Evolutionary conservation across 2,113 vertebrate species (phyloP).

Genomic region (Naja naja): DNA sequence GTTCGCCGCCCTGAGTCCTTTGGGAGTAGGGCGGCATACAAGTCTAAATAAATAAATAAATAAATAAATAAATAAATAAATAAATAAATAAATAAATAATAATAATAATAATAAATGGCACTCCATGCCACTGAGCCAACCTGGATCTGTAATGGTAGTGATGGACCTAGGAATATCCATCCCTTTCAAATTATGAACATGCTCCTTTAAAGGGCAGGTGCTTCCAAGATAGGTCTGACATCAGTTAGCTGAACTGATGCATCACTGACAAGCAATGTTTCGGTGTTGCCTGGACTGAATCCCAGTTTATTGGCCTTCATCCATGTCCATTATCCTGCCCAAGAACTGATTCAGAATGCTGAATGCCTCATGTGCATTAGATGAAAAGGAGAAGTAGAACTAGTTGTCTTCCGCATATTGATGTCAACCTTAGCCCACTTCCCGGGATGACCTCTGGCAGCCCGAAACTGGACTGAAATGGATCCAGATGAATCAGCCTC

Average conservation of each 20-base stretch:
- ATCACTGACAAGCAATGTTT: background rate
- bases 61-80: too few species aligned
- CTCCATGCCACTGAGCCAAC: background rate
- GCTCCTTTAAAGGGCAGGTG: background rate
- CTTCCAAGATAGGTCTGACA: background rate
- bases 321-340: background rate
- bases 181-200: background rate
- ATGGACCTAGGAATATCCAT: background rate
- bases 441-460: background rate
- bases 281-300: background rate
- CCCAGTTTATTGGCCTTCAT: background rate
- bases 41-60: too few species aligned
- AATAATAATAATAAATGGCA: too few species aligned
- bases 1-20: too few species aligned
- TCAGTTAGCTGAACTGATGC: background rate
- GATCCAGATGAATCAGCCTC: background rate
- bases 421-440: background rate
- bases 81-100: too few species aligned
- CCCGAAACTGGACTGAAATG: background rate
- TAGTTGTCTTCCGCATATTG: background rate
- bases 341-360: background rate
- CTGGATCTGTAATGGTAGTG: background rate
- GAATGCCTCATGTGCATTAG: background rate
- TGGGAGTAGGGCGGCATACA: too few species aligned
- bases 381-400: background rate